Conservation (phyloP, 2,888 invertebrate genomes). For the Rhogogaster chlorosoma region DNA sequence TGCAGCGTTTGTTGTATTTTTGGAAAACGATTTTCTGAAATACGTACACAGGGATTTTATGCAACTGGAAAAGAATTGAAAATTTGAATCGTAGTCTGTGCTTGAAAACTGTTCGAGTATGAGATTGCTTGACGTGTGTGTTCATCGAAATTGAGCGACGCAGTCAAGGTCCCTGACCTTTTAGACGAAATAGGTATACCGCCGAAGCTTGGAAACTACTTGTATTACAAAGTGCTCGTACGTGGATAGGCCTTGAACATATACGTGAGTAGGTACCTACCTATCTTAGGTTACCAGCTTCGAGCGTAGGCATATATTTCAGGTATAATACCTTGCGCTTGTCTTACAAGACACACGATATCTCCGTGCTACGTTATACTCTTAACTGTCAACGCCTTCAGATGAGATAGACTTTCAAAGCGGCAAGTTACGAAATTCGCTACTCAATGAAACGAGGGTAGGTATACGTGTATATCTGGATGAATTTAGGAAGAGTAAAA, state of each 20-base stretch:
- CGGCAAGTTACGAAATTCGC: conserved; percentile 45
- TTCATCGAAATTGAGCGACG: background rate
- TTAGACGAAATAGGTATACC: background rate
- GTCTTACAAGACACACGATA: conserved; percentile 67
- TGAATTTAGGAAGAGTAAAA: background rate
- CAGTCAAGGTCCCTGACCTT: conserved; percentile 26
- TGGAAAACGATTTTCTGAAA: background rate
- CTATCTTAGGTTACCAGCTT: conserved; percentile 41
- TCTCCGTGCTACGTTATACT: conserved; percentile 54
- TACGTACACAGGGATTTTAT: background rate
- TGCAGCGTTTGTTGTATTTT: background rate
- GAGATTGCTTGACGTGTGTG: background rate
- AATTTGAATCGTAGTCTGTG: background rate
- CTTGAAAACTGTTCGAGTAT: background rate
- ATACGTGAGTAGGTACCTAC: conserved; percentile 30
- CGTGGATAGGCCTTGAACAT: background rate
- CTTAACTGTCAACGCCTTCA: conserved; percentile 46
- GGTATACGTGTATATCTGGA: background rate
- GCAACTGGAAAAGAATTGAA: background rate
- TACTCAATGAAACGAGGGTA: background rate
- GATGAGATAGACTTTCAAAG: conserved; percentile 51
- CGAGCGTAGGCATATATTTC: conserved; percentile 63
- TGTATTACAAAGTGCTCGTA: conserved; percentile 38
- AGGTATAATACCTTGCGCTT: conserved; percentile 65
- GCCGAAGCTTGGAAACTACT: conserved; percentile 33